Evolutionary conservation across 2,797 vertebrate species (phyloP).

Genomic region (Spinus olivaceus): DNA sequence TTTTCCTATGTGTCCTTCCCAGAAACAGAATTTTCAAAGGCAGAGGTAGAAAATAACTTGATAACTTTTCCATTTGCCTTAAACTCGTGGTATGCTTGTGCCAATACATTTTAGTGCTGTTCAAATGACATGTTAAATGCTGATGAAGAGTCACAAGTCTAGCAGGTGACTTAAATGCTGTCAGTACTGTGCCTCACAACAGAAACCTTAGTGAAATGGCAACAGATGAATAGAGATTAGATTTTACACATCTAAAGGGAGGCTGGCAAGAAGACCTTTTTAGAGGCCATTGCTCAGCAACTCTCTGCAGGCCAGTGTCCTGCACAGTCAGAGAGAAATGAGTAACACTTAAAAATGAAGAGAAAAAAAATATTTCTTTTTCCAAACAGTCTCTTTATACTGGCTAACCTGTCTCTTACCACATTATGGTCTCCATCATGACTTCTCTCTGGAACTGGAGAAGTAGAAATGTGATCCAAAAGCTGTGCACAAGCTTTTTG

Average conservation of each 20-base stretch:
- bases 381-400: background rate
- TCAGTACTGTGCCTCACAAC: background rate
- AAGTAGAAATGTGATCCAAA: background rate
- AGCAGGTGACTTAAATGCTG: background rate
- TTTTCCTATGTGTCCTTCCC: background rate
- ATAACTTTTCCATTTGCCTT: background rate
- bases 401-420: background rate
- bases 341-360: background rate
- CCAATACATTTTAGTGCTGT: background rate
- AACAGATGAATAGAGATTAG: background rate
- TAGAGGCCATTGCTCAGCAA: background rate
- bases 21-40: constrained; percentile 19
- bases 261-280: background rate
- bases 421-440: background rate
- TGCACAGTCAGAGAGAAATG: background rate
- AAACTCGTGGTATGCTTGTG: background rate
- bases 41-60: background rate
- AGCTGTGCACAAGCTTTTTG: background rate
- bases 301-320: background rate
- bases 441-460: background rate
- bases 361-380: rapidly evolving
- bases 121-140: background rate
- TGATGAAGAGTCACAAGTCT: background rate
- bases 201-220: background rate
- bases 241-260: background rate